Evolutionary conservation across 92 coral and sea anemone genomes (phyloP).

Genomic region (Umimayanthus chanpuru): DNA sequence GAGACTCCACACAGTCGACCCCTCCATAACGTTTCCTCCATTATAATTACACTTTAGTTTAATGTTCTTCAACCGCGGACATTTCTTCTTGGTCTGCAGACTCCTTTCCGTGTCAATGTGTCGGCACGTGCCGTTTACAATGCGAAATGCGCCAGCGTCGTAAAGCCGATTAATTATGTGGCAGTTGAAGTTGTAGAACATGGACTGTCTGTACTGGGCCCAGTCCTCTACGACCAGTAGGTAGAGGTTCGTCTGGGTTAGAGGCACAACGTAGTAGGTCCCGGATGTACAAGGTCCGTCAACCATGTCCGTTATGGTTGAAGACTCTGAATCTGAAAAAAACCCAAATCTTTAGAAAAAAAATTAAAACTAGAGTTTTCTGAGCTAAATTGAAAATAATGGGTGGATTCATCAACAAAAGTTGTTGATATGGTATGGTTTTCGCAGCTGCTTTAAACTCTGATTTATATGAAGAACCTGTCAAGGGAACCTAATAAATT

Average conservation of each 20-base stretch:
- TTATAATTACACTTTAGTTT: constrained; percentile 84
- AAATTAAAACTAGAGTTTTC: no score
- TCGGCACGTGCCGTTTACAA: constrained; percentile 97
- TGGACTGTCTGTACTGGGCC: constrained; percentile 91
- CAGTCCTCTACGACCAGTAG: constrained; percentile 94
- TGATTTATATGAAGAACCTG: background rate
- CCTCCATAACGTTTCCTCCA: constrained; percentile 16
- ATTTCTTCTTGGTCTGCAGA: constrained; percentile 74
- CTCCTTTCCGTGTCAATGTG: constrained; percentile 82
- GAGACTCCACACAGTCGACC: constrained; percentile 14
- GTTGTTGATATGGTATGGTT: no score
- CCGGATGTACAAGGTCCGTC: constrained; percentile 94
- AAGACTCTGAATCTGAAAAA: constrained; percentile 57
- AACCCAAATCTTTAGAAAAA: no score
- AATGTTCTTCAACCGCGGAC: constrained; percentile 85
- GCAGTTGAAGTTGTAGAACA: constrained; percentile 97
- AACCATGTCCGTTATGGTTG: constrained; percentile 75
- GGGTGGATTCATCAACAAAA: background rate
- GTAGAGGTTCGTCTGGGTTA: constrained; percentile 88
- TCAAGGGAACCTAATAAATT: no score
- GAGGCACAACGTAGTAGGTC: constrained; percentile 82
- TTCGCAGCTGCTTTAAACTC: no score
- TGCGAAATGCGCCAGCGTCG: constrained; percentile 98
- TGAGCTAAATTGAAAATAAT: background rate
- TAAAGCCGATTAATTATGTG: constrained; percentile 92